phyloP scores from a whole-genome alignment of 1,140 invertebrate genomes.

The Colletes latitarsis region DNA sequence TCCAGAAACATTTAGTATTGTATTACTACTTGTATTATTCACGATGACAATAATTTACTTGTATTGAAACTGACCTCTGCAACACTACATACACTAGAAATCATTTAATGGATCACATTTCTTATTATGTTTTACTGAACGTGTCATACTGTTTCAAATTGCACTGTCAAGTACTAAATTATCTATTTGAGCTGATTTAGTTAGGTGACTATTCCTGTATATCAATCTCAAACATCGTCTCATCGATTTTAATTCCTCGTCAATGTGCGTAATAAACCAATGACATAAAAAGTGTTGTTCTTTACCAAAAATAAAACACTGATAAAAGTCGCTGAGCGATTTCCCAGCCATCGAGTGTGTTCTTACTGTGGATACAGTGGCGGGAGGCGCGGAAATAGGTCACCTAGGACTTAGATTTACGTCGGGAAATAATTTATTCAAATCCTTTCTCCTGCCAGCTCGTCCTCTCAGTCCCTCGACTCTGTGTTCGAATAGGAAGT shows the following conservation, averaged over 20 bases:
- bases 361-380: not conserved
- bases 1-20: too few species aligned
- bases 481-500: constrained; percentile 9
- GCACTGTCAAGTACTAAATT: too few species aligned
- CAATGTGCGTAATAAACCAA: not conserved
- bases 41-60: too few species aligned
- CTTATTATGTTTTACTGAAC: too few species aligned
- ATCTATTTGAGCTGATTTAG: too few species aligned
- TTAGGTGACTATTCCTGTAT: too few species aligned
- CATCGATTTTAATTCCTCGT: constrained; percentile 8
- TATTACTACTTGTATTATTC: too few species aligned
- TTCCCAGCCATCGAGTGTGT: constrained; percentile 3
- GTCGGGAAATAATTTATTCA: constrained; percentile 64
- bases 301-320: not conserved
- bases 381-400: constrained; percentile 38
- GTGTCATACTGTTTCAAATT: too few species aligned
- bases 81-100: too few species aligned
- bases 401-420: constrained; percentile 54
- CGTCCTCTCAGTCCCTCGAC: constrained; percentile 1
- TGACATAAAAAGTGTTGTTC: not conserved
- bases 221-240: not conserved
- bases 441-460: constrained; percentile 45
- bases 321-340: constrained; percentile 8
- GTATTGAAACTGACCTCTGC: too few species aligned
- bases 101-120: too few species aligned